Evolutionary conservation across 2,797 vertebrate species (phyloP).

Genomic region (Argyrosomus regius): DNA sequence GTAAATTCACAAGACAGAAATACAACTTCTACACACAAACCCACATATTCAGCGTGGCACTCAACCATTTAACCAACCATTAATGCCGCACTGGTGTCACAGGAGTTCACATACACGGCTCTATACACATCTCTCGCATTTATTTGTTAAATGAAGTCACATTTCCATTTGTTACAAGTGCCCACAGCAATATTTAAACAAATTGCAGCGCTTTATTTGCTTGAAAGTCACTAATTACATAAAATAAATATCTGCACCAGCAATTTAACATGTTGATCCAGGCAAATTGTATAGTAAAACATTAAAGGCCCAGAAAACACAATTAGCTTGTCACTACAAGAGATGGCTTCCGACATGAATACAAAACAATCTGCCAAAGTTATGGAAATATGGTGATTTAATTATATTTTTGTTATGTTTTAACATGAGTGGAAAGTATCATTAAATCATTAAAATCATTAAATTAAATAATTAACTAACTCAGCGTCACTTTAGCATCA

Average conservation of each 20-base stretch:
- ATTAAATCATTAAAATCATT: too few species aligned
- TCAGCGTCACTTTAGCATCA: too few species aligned
- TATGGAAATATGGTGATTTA: not conserved
- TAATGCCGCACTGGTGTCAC: not conserved
- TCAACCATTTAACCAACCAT: not conserved
- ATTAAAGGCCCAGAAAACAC: not conserved
- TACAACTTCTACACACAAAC: not conserved
- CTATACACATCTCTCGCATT: not conserved
- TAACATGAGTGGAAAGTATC: too few species aligned
- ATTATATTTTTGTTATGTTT: too few species aligned
- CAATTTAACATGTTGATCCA: not conserved
- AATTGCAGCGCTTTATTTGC: not conserved
- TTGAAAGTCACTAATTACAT: constrained; percentile 2
- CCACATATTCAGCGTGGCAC: constrained; percentile 1
- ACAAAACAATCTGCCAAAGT: not conserved
- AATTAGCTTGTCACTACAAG: not conserved
- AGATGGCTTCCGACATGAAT: not conserved
- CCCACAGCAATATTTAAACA: not conserved
- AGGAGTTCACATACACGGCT: not conserved
- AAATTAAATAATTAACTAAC: too few species aligned
- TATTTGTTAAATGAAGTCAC: not conserved
- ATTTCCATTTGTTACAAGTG: not conserved
- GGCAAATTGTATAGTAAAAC: not conserved
- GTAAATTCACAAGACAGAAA: constrained; percentile 3
- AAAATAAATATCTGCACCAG: not conserved